phyloP scores from a whole-genome alignment of 2,888 invertebrate genomes.

The Conistra vaccinii region DNA sequence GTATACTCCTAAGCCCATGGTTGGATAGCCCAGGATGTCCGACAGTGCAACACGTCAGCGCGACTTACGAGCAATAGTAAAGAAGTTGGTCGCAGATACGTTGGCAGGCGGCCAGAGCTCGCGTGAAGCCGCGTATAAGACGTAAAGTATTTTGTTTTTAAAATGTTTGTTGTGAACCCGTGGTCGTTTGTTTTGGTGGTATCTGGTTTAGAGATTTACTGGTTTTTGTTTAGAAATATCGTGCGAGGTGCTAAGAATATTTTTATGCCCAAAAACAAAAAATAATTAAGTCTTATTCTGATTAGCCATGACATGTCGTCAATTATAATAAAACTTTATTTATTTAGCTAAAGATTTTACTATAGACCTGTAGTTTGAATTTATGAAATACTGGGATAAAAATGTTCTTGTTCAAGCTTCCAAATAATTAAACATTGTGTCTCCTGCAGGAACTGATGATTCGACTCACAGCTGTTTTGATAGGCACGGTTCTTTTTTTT shows the following conservation, averaged over 20 bases:
- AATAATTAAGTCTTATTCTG: too few species aligned
- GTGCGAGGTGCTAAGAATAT: neutral
- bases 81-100: constrained; percentile 65
- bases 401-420: too few species aligned
- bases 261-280: neutral
- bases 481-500: too few species aligned
- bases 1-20: constrained; percentile 12
- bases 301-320: too few species aligned
- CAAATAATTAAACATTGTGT: too few species aligned
- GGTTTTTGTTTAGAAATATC: neutral
- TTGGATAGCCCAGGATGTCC: too few species aligned
- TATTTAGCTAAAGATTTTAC: too few species aligned
- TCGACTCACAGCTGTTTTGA: too few species aligned
- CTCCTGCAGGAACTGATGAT: too few species aligned
- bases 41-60: constrained; percentile 39
- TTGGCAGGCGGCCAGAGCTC: constrained; percentile 58
- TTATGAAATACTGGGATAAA: too few species aligned
- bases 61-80: constrained; percentile 58
- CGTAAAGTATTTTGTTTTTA: constrained; percentile 53
- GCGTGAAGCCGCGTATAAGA: constrained; percentile 48
- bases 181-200: constrained; percentile 17
- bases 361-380: too few species aligned
- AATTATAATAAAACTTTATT: too few species aligned
- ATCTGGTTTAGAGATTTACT: constrained; percentile 25
- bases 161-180: constrained; percentile 43